Conservation (phyloP, 1,140 invertebrate genomes). For the Drosophila eugracilis region DNA sequence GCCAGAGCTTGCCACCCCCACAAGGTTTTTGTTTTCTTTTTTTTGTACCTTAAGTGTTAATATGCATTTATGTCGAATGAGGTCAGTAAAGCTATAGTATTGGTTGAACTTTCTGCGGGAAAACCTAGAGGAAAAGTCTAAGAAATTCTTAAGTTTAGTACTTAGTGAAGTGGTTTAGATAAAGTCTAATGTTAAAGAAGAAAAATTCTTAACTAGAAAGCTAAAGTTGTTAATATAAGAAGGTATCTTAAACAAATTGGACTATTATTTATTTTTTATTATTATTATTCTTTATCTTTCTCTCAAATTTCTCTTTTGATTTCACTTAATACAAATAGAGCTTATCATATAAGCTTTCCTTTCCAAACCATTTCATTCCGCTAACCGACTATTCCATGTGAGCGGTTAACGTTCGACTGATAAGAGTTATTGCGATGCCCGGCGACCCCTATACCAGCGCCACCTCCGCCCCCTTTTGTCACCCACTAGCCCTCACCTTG, state of each 20-base stretch:
- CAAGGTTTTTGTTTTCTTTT: too few relatives aligned
- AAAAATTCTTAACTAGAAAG: too few relatives aligned
- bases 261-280: too few relatives aligned
- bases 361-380: slow-evolving; percentile 1
- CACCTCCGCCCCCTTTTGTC: background rate
- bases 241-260: too few relatives aligned
- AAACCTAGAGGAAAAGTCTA: too few relatives aligned
- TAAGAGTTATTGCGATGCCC: slow-evolving; percentile 54
- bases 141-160: too few relatives aligned
- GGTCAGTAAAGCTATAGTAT: slow-evolving; percentile 2
- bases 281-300: background rate
- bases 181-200: too few relatives aligned
- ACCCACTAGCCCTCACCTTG: slow-evolving; percentile 46
- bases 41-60: background rate
- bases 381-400: slow-evolving; percentile 45
- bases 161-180: too few relatives aligned
- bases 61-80: background rate
- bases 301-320: background rate
- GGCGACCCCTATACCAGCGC: slow-evolving; percentile 22
- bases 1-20: slow-evolving; percentile 3
- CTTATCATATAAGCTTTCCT: background rate
- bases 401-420: slow-evolving; percentile 68
- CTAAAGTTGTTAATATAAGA: too few relatives aligned
- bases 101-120: too few relatives aligned
- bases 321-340: background rate